These are phyloP conservation scores for Chydorus sphaericus DNA, from an alignment of 2,888 invertebrate genomes.

Conservation along the genomic window DNA sequence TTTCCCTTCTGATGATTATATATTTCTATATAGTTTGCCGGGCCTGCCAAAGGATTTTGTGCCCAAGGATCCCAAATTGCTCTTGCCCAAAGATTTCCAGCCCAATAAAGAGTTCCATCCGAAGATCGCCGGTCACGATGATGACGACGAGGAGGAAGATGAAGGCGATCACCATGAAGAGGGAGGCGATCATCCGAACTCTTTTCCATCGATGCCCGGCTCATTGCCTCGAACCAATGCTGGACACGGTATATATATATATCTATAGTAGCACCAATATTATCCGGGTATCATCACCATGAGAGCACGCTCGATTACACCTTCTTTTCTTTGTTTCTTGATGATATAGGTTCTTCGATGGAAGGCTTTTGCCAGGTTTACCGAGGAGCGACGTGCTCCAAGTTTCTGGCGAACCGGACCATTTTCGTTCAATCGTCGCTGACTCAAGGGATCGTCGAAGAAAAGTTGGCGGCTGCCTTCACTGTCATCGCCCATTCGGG, in stretches of 20 bases:
- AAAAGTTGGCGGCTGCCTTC: slow-evolving; percentile 63
- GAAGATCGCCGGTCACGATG: slow-evolving; percentile 13
- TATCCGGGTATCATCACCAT: not conserved
- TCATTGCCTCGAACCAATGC: not conserved
- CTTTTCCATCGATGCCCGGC: not conserved
- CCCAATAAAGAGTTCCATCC: slow-evolving; percentile 15
- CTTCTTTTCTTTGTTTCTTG: not conserved
- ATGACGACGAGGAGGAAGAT: slow-evolving; percentile 7
- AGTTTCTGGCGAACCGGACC: slow-evolving; percentile 59
- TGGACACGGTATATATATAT: slow-evolving; percentile 6
- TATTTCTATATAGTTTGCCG: slow-evolving; percentile 11
- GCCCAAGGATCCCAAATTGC: slow-evolving; percentile 14
- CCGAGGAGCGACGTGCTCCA: slow-evolving; percentile 60
- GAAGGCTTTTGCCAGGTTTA: slow-evolving; percentile 47
- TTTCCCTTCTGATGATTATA: not conserved
- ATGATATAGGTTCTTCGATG: not conserved
- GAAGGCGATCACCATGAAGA: slow-evolving; percentile 13
- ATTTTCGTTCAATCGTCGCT: slow-evolving; percentile 73
- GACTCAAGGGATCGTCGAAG: slow-evolving; percentile 63
- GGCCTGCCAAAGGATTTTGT: slow-evolving; percentile 15
- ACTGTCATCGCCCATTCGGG: slow-evolving; percentile 74
- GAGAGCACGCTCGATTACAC: not conserved
- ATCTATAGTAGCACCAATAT: not conserved
- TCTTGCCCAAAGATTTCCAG: slow-evolving; percentile 14
- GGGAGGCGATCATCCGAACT: not conserved